A percentile compares a stretch with the other conserved stretches of the same genome.
phyloP scores from a whole-genome alignment of 2,797 vertebrate genomes.

The Florisuga fusca region DNA sequence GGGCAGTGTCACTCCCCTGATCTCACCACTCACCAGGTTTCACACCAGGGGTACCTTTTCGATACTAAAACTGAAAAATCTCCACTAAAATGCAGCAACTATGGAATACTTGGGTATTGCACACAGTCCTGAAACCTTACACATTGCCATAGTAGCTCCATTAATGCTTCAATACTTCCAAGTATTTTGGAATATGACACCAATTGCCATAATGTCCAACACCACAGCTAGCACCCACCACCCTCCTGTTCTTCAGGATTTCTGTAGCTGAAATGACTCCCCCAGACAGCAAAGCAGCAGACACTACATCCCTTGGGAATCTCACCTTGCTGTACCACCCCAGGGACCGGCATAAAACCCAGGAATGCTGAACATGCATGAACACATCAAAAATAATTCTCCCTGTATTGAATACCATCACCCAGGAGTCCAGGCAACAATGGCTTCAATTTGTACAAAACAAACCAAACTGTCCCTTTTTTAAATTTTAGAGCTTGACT shows the following conservation, averaged over 20 bases:
- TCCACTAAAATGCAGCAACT: neutral
- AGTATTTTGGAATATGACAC: neutral
- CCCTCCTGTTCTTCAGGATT: neutral
- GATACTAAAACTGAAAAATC: neutral
- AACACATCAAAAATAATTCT: neutral
- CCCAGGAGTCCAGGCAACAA: neutral
- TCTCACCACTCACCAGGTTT: neutral
- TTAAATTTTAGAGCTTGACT: neutral
- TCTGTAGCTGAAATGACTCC: neutral
- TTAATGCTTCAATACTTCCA: neutral
- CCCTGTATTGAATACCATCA: neutral
- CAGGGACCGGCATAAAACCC: neutral
- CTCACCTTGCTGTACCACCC: neutral
- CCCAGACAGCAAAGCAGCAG: neutral
- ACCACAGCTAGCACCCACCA: neutral
- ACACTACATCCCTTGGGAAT: neutral
- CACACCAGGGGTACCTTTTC: neutral
- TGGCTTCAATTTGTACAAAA: neutral
- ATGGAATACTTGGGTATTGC: accelerated
- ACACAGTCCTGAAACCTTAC: too few species aligned
- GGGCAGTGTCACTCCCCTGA: accelerated
- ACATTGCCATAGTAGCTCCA: accelerated
- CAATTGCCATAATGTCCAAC: neutral
- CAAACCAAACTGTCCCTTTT: neutral
- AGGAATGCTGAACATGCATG: accelerated